Base-by-base conservation (phyloP, 2,797 vertebrate species). In the Peromyscus eremicus region DNA sequence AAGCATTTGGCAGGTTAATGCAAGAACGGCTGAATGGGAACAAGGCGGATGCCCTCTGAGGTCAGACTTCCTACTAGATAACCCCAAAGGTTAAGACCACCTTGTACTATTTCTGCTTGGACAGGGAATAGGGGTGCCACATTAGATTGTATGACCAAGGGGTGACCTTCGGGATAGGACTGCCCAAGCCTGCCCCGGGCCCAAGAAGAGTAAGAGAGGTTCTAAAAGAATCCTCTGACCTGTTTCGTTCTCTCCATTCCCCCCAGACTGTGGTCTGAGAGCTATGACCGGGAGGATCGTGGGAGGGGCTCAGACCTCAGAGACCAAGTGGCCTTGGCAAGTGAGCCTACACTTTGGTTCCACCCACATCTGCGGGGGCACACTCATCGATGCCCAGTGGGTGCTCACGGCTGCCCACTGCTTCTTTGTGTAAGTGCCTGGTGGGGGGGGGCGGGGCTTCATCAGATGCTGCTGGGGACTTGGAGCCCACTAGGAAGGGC, bases 301-400 rank as follows among this genome's bases (percentile, higher is more conserved):
- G 8, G 99, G 99, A 3, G 99, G 99, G 17, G 98, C 37, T 0
- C 46, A 96, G 90, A 98, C 99, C 5, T 96, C 98, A 0, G 62
- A 68, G 57, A 99, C 98, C 89, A 98, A 98, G 60, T 99, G 99
- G 99, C 99, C 99, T 2, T 99, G 99, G 99, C 99, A 99, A 97
- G 89, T 99, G 73, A 99, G 99, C 0, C 98, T 99, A 64, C 99
- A 99, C 76, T 99, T 97, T 0, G 97, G 98, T n/a, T 95, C 96
- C 0, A 97, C 97, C 70, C 99, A 99, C 98, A 98, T 99, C 86
- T 99, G 99, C 0, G 99, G 99, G 0, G 99, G 99, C 80, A 98
- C 99, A 4, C 97, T 99, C 95, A 99, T 99, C 71, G 98, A 99
- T 0, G 98, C 97, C 0, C 98, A 99, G 98, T 99, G 99, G 98